A percentile compares a stretch with the other conserved stretches of the same genome.
Conservation (phyloP, 2,113 vertebrate genomes). For the Tautogolabrus adspersus region DNA sequence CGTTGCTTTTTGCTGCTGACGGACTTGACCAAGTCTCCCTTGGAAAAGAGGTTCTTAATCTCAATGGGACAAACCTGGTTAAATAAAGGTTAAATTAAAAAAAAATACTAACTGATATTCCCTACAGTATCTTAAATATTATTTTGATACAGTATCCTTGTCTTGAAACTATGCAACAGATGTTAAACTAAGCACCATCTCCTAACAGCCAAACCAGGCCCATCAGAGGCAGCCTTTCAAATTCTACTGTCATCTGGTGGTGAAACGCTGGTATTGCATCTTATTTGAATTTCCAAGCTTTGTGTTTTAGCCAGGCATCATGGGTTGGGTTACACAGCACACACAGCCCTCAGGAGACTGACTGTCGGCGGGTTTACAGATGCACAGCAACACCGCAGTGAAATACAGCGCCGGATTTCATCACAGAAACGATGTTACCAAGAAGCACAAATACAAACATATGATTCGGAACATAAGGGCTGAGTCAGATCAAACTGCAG, state of each 20-base stretch:
- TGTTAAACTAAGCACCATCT: slow-evolving; percentile 6
- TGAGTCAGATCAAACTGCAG: slow-evolving; percentile 13
- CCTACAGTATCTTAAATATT: background rate
- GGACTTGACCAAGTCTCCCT: no score
- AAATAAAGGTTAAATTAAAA: no score
- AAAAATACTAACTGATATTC: background rate
- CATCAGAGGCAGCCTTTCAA: slow-evolving; percentile 7
- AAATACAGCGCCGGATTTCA: slow-evolving; percentile 34
- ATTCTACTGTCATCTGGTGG: slow-evolving; percentile 78
- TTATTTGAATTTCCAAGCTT: background rate
- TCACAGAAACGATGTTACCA: slow-evolving; percentile 28
- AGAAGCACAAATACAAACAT: slow-evolving; percentile 43
- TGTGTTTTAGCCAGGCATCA: slow-evolving; percentile 20
- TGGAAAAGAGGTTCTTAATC: no score
- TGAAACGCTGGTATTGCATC: slow-evolving; percentile 45
- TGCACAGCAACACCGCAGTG: slow-evolving; percentile 17
- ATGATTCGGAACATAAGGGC: slow-evolving; percentile 22
- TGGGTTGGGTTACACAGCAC: background rate
- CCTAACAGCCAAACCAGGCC: slow-evolving; percentile 21
- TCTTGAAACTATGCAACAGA: slow-evolving; percentile 28
- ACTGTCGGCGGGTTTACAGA: slow-evolving; percentile 16
- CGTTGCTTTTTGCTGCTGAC: no score
- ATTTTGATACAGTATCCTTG: background rate
- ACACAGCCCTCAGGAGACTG: slow-evolving; percentile 23
- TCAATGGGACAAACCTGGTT: no score